These are phyloP conservation scores for Tiliqua scincoides DNA, from an alignment of 2,113 vertebrate genomes.

Conservation along the genomic window DNA sequence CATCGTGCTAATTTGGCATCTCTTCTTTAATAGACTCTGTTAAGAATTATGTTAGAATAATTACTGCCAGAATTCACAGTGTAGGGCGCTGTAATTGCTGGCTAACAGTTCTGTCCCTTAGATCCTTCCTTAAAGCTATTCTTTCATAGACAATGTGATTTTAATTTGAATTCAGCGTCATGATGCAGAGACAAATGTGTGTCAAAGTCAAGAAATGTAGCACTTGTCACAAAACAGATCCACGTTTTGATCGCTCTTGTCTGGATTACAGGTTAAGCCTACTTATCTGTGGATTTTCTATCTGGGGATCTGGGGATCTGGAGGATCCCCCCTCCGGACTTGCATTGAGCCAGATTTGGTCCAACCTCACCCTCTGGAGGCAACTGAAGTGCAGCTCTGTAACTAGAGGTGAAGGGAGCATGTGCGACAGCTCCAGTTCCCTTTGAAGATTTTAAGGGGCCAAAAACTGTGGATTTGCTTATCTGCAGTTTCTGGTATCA, in stretches of 20 bases:
- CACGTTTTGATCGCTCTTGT: conserved; percentile 47
- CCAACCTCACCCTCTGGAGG: too few species aligned
- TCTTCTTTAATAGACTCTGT: conserved; percentile 72
- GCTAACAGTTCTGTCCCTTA: conserved; percentile 72
- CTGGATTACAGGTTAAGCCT: too few species aligned
- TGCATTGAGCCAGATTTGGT: too few species aligned
- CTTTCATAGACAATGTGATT: conserved; percentile 64
- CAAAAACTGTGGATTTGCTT: too few species aligned
- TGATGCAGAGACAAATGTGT: conserved; percentile 62
- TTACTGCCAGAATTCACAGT: conserved; percentile 70
- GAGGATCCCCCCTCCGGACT: too few species aligned
- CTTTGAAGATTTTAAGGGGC: too few species aligned
- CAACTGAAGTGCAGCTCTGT: too few species aligned
- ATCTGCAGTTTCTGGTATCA: too few species aligned
- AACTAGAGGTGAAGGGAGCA: too few species aligned
- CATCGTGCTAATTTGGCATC: conserved; percentile 67
- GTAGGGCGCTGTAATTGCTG: conserved; percentile 73
- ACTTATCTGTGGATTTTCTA: too few species aligned
- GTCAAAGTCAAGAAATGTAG: conserved; percentile 58
- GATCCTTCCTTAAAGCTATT: conserved; percentile 71
- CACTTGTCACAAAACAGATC: conserved; percentile 57
- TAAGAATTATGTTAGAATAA: conserved; percentile 76
- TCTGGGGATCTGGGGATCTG: too few species aligned
- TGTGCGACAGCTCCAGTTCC: too few species aligned
- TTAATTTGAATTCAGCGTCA: conserved; percentile 64